Percentiles rank a stretch among this genome's conserved stretches.
Conservation (phyloP, 2,888 invertebrate species). For the Coecobrya sp. region DNA sequence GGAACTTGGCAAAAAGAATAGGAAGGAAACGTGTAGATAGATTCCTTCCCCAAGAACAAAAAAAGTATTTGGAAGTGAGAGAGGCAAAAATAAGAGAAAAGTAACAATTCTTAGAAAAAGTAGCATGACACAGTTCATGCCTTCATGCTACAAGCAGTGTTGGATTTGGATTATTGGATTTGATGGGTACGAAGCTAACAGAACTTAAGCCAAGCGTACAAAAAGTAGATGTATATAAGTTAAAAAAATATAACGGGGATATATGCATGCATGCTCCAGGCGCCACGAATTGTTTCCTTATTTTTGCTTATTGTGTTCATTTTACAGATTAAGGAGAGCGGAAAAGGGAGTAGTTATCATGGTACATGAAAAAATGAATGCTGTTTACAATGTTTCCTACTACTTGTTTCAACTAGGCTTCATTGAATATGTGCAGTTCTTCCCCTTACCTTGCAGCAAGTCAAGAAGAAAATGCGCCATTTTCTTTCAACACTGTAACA, state of each 20-base stretch:
- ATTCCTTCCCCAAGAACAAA: not conserved
- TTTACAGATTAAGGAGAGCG: slow-evolving; percentile 25
- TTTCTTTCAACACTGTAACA: slow-evolving; percentile 7
- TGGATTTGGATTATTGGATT: slow-evolving; percentile 71
- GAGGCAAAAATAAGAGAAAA: not conserved
- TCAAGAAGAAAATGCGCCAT: not conserved
- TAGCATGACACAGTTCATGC: slow-evolving; percentile 51
- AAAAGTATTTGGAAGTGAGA: not conserved
- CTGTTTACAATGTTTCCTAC: slow-evolving; percentile 10
- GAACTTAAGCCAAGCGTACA: not conserved
- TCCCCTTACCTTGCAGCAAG: not conserved
- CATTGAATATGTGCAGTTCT: not conserved
- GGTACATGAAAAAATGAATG: slow-evolving; percentile 11
- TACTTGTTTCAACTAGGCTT: not conserved
- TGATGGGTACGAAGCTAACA: slow-evolving; percentile 34
- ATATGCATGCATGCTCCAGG: slow-evolving; percentile 27
- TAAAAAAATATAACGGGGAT: not conserved
- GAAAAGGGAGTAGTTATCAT: not conserved
- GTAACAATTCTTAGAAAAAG: slow-evolving; percentile 43
- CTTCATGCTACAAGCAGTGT: slow-evolving; percentile 49
- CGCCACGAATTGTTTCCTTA: slow-evolving; percentile 45
- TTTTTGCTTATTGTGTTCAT: slow-evolving; percentile 38
- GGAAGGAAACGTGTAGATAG: not conserved
- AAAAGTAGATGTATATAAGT: not conserved
- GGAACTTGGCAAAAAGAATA: slow-evolving; percentile 69